Conservation (phyloP, 53 echinoderm and acorn worm genomes). For the Zoroaster sp. region DNA sequence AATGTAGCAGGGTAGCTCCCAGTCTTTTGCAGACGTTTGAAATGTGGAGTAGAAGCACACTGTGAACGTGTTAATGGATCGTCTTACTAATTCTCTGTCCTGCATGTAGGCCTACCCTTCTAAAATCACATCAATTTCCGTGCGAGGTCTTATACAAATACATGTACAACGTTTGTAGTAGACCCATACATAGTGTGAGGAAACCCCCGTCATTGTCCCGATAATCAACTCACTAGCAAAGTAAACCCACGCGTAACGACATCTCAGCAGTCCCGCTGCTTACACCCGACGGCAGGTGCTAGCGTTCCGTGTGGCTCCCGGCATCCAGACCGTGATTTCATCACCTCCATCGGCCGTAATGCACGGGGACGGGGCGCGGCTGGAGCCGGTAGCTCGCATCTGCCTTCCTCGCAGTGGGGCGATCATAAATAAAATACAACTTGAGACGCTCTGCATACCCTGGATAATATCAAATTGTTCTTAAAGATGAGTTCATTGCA, state of each 20-base stretch:
- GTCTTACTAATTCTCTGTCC: too few species aligned
- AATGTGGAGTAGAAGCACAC: too few species aligned
- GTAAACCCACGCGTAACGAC: constrained; percentile 9
- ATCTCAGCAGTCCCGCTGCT: constrained; percentile 19
- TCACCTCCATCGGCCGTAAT: constrained; percentile 24
- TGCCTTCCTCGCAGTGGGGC: constrained; percentile 11
- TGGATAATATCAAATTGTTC: background rate
- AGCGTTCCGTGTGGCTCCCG: background rate
- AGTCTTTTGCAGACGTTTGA: too few species aligned
- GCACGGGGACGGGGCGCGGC: constrained; percentile 21
- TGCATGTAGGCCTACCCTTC: too few species aligned
- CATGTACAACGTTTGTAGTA: too few species aligned
- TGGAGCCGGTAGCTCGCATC: constrained; percentile 10
- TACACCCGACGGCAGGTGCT: constrained; percentile 35
- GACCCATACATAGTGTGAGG: background rate
- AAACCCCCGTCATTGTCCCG: background rate
- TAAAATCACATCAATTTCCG: too few species aligned
- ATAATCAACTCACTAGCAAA: constrained; percentile 4
- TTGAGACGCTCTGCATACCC: background rate
- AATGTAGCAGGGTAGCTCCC: too few species aligned
- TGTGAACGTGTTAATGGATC: too few species aligned
- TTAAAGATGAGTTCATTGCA: background rate
- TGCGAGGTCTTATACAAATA: too few species aligned
- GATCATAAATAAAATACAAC: background rate
- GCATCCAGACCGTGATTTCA: constrained; percentile 1